Base-by-base conservation (phyloP, 2,888 invertebrate species). In the Melipona bicolor region DNA sequence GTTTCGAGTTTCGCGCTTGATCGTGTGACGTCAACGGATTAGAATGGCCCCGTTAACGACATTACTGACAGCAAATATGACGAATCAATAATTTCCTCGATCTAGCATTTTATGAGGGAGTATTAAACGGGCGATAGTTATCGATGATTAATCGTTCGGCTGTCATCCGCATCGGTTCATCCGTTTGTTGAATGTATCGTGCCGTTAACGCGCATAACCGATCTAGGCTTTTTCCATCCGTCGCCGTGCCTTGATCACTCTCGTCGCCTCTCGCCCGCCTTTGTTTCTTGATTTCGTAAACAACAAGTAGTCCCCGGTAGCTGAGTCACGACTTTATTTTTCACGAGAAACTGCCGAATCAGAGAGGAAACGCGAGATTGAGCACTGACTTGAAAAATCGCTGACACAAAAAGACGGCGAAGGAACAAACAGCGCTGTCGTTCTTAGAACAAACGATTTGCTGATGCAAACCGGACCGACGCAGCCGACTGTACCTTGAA, bases 1-100 rank as follows among this genome's bases (percentile, higher is more conserved):
- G 69, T 65, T 43, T 50, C 70, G 81, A 68, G 69, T 65, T 49
- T 32, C 65, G 69, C 67, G 79, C 86, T 87, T 67, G 81, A 80
- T 75, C 73, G 50, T 24, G 77, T 73, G 85, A 88, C 81, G 78
- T 77, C 77, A 85, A 88, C 81, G 79, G 85, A 89, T 88, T 81
- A 83, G 79, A 76, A 79, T 75, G 81, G 76, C 49, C 76, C 87
- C 86, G 87, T 89, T 90, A 90, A 90, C 90, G 86, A 86, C 85
- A 88, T 91, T 83, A 87, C 87, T 88, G 88, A 81, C 83, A 84
- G 84, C 87, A 90, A 91, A 90, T 92, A 92, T 87, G 90, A 89
- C 89, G 81, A 92, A 91, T 92, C 92, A 90, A 92, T 92, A 91
- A 91, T 89, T 90, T 87, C 83, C 89, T 84, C 90, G 79, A 79